A percentile compares a stretch with the other conserved stretches of the same genome.
Conservation (phyloP, 2,113 vertebrate genomes). For the Physeter macrocephalus region DNA sequence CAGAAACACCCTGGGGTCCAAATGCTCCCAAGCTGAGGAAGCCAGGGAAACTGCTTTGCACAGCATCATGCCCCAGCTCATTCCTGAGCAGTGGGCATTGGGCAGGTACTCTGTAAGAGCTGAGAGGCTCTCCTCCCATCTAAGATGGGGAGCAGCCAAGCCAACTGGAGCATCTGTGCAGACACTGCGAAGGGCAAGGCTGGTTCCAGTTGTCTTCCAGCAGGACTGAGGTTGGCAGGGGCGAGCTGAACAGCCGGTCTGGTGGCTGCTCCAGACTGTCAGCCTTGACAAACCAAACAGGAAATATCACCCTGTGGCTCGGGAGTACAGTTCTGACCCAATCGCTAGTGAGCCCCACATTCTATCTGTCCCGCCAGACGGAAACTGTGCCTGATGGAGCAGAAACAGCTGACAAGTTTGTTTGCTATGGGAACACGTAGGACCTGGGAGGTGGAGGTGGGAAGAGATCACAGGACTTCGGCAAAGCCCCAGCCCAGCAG, state of each 20-base stretch:
- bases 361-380: neutral
- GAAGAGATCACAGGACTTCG: neutral
- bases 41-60: neutral
- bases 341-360: neutral
- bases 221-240: neutral
- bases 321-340: neutral
- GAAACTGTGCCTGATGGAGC: neutral
- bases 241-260: rapidly evolving
- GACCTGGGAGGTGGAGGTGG: neutral
- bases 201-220: neutral
- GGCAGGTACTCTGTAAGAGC: neutral
- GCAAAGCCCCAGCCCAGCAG: neutral
- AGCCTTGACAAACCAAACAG: neutral
- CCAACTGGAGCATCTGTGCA: neutral
- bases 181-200: neutral
- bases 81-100: neutral
- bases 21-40: neutral
- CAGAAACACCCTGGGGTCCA: neutral
- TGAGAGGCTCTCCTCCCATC: neutral
- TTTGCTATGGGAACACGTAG: neutral
- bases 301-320: neutral
- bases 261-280: neutral
- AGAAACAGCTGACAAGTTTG: neutral
- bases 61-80: neutral
- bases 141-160: neutral